These are phyloP conservation scores for Cosmopolites sordidus DNA, from an alignment of 2,888 invertebrate genomes.

Conservation along the genomic window DNA sequence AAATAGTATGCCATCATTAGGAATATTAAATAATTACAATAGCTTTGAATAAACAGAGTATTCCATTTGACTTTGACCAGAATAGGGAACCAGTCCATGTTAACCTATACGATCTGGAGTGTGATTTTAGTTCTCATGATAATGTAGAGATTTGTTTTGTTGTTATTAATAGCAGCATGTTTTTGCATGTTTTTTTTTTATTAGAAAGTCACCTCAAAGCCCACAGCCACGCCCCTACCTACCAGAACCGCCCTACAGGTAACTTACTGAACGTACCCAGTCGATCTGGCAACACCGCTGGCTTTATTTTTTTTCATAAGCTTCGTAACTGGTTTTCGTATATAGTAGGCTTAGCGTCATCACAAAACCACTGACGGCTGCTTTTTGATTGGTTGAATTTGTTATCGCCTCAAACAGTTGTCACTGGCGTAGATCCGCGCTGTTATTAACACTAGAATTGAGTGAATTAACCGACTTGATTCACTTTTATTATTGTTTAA, in stretches of 20 bases:
- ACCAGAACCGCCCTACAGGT: slow-evolving; percentile 64
- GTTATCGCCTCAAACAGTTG: no score
- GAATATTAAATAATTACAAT: no score
- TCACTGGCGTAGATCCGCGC: no score
- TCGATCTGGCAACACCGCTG: slow-evolving; percentile 17
- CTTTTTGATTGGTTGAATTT: no score
- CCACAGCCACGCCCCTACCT: slow-evolving; percentile 53
- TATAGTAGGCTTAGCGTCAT: background rate
- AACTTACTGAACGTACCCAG: slow-evolving; percentile 47
- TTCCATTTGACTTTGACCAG: no score
- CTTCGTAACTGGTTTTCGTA: background rate
- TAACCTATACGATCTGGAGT: background rate
- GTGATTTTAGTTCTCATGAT: background rate
- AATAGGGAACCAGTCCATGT: no score
- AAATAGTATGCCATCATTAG: no score
- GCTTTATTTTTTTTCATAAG: slow-evolving; percentile 13
- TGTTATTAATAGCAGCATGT: background rate
- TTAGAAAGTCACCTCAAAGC: slow-evolving; percentile 54
- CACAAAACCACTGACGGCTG: no score
- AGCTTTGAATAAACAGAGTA: no score
- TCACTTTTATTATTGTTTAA: background rate
- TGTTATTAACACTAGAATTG: no score
- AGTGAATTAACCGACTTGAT: no score
- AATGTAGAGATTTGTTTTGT: background rate
- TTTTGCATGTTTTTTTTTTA: slow-evolving; percentile 25